phyloP scores from a whole-genome alignment of 2,888 invertebrate genomes.

The Lithophane socia region DNA sequence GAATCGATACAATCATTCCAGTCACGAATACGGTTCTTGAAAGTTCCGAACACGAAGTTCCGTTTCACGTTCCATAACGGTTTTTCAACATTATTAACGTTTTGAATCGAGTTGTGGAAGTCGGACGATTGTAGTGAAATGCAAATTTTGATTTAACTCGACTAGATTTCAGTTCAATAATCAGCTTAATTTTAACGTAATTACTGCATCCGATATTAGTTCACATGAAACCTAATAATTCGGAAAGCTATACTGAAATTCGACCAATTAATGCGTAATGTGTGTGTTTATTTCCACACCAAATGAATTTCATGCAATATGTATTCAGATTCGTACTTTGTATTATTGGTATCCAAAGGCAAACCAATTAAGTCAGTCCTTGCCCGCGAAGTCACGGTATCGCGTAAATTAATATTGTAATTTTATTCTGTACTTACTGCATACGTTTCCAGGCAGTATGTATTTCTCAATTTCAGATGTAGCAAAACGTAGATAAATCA shows the following conservation, averaged over 20 bases:
- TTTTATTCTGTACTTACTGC: not conserved
- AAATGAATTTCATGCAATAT: conserved; percentile 9
- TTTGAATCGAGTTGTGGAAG: conserved; percentile 25
- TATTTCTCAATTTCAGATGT: not conserved
- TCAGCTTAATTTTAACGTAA: conserved; percentile 11
- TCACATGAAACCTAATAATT: conserved; percentile 19
- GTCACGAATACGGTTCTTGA: conserved; percentile 62
- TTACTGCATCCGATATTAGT: conserved; percentile 30
- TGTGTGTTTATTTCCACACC: conserved; percentile 4
- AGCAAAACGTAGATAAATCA: not conserved
- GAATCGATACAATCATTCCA: conserved; percentile 59
- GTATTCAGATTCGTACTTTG: not conserved
- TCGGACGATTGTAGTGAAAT: conserved; percentile 24
- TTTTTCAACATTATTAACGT: conserved; percentile 54
- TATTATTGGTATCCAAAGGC: not conserved
- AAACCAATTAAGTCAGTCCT: not conserved
- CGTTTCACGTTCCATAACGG: conserved; percentile 50
- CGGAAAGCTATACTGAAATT: conserved; percentile 15
- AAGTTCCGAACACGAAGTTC: conserved; percentile 57
- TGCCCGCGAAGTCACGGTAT: not conserved
- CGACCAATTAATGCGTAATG: not conserved
- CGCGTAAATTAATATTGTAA: not conserved
- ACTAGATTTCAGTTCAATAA: conserved; percentile 22
- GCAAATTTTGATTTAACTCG: conserved; percentile 29
- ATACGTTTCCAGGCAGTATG: not conserved